Evolutionary conservation across 2,113 vertebrate genomes (phyloP).

Genomic region (Oryctolagus cuniculus): DNA sequence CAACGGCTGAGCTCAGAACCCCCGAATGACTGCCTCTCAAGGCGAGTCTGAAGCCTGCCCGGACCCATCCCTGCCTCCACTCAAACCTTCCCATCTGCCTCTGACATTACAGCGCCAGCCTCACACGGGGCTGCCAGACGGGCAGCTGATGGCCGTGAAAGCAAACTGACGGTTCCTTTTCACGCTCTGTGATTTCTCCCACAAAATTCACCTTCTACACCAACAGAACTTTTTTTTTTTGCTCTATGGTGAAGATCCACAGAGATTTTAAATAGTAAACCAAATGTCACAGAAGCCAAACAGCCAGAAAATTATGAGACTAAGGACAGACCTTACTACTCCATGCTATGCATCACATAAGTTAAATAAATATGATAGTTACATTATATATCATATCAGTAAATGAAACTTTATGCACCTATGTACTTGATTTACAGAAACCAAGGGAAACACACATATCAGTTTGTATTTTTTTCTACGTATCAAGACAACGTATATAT

Average conservation of each 20-base stretch:
- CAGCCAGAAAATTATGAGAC: not conserved
- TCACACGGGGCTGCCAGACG: not conserved
- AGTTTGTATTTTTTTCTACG: not conserved
- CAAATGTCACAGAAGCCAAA: not conserved
- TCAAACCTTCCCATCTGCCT: fast-evolving
- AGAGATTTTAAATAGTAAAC: constrained; percentile 18
- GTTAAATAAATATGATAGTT: not conserved
- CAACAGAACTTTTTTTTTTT: not conserved
- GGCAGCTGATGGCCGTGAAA: not conserved
- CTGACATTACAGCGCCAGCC: not conserved
- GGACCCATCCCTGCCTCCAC: fast-evolving
- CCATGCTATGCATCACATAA: too few species aligned
- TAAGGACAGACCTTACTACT: not conserved
- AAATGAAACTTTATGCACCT: not conserved
- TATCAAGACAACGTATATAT: not conserved
- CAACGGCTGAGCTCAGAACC: not conserved
- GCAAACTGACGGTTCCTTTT: not conserved
- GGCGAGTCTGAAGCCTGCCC: fast-evolving
- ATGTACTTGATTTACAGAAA: not conserved
- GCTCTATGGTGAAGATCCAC: not conserved
- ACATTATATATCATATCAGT: too few species aligned
- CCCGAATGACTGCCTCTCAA: too few species aligned
- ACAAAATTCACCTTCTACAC: not conserved
- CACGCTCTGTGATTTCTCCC: not conserved
- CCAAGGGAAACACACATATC: not conserved